Evolutionary conservation across 2,888 invertebrate genomes (phyloP).

Genomic region (Nephrotoma guestfalica): DNA sequence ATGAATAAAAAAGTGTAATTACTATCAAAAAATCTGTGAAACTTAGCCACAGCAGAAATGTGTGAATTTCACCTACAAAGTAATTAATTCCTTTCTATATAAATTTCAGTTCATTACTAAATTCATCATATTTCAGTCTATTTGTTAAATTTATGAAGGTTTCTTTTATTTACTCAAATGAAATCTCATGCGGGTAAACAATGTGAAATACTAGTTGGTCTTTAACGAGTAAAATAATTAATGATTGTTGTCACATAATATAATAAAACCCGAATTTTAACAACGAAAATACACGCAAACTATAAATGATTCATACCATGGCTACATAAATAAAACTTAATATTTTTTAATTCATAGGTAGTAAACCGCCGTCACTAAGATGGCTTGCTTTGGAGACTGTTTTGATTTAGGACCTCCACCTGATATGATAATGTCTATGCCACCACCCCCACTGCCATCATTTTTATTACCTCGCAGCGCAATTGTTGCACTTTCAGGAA

Average conservation of each 20-base stretch:
- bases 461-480: slow-evolving; percentile 40
- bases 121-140: too few species aligned
- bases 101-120: too few species aligned
- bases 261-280: neutral
- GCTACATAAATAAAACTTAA: neutral
- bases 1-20: too few species aligned
- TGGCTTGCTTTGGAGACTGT: slow-evolving; percentile 28
- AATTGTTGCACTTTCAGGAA: slow-evolving; percentile 33
- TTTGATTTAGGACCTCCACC: slow-evolving; percentile 43
- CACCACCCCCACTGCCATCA: slow-evolving; percentile 70
- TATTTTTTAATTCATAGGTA: neutral
- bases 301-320: neutral
- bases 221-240: neutral
- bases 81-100: too few species aligned
- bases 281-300: neutral
- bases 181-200: neutral
- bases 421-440: slow-evolving; percentile 66
- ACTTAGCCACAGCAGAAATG: too few species aligned
- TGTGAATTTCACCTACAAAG: too few species aligned
- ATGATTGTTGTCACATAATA: neutral
- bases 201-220: neutral
- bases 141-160: too few species aligned
- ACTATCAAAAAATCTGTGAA: too few species aligned
- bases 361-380: slow-evolving; percentile 12
- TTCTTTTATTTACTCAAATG: neutral